Conservation (phyloP, 2,888 invertebrate species). For the Athripsodes cinereus region DNA sequence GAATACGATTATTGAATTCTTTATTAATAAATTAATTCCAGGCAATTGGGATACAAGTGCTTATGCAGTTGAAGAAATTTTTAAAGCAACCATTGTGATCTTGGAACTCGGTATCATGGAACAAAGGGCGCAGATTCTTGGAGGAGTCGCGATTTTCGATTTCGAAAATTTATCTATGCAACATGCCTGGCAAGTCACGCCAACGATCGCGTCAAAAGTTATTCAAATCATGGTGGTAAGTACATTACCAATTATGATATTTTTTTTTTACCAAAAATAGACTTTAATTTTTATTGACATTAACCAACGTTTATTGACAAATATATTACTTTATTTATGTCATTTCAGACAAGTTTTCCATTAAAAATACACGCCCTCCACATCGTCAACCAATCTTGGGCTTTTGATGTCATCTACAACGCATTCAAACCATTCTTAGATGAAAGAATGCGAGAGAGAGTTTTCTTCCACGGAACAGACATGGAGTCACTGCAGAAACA, state of each 20-base stretch:
- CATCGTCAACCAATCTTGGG: slow-evolving; percentile 74
- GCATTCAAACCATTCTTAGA: slow-evolving; percentile 73
- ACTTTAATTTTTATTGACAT: no score
- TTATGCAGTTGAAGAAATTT: slow-evolving; percentile 60
- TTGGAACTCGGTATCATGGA: slow-evolving; percentile 71
- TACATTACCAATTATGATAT: slow-evolving; percentile 29
- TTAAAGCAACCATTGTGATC: slow-evolving; percentile 63
- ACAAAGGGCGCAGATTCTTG: slow-evolving; percentile 67
- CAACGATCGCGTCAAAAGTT: slow-evolving; percentile 60
- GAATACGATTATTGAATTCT: no score
- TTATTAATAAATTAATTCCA: no score
- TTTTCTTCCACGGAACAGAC: slow-evolving; percentile 68
- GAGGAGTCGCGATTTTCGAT: slow-evolving; percentile 73
- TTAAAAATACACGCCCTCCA: slow-evolving; percentile 68
- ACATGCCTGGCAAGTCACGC: slow-evolving; percentile 70
- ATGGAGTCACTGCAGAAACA: slow-evolving; percentile 68
- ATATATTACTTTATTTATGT: no score
- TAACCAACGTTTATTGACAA: no score
- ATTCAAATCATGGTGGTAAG: slow-evolving; percentile 65
- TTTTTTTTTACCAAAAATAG: no score
- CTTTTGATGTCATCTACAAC: slow-evolving; percentile 71
- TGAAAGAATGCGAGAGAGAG: slow-evolving; percentile 57
- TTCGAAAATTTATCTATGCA: slow-evolving; percentile 62
- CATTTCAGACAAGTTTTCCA: slow-evolving; percentile 62
- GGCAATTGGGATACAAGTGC: slow-evolving; percentile 70